Percentiles rank a stretch among this genome's conserved stretches.
Evolutionary conservation across 2,888 invertebrate species (phyloP).

Genomic region (Ferdinandea cuprea): DNA sequence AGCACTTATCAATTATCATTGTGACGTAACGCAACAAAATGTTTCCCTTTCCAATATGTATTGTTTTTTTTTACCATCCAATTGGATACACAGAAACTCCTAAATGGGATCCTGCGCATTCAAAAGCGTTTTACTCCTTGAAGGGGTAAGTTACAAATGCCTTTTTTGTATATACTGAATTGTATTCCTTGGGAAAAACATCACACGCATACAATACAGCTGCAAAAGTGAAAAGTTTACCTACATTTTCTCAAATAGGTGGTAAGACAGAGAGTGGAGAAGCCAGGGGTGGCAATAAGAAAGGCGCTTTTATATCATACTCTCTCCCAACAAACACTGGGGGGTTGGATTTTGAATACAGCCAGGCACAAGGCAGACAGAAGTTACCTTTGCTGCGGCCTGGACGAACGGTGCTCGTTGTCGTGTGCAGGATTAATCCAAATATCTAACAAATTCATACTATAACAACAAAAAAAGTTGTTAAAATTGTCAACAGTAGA

Average conservation of each 20-base stretch:
- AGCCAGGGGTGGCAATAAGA: conserved; percentile 56
- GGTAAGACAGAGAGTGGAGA: conserved; percentile 29
- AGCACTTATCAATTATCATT: conserved; percentile 65
- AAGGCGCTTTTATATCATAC: conserved; percentile 57
- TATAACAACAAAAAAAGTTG: conserved; percentile 59
- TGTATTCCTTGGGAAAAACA: conserved; percentile 45
- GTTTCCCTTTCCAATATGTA: no score
- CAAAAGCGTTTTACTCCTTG: conserved; percentile 54
- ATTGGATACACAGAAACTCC: conserved; percentile 70
- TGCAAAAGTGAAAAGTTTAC: conserved; percentile 30
- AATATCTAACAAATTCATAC: conserved; percentile 55
- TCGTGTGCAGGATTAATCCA: conserved; percentile 75
- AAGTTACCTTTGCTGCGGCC: conserved; percentile 84
- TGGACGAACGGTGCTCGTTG: conserved; percentile 83
- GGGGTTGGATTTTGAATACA: conserved; percentile 76
- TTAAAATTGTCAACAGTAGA: conserved; percentile 66
- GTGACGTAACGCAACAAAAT: conserved; percentile 65
- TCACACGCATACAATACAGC: conserved; percentile 9
- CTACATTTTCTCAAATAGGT: conserved; percentile 51
- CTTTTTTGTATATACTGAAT: conserved; percentile 17
- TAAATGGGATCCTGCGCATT: conserved; percentile 66
- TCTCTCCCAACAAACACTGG: conserved; percentile 58
- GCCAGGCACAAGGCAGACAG: conserved; percentile 80
- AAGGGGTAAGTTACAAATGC: conserved; percentile 46
- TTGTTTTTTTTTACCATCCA: conserved; percentile 58